Conservation (phyloP, 2,888 invertebrate genomes). For the Drosophila rellima region DNA sequence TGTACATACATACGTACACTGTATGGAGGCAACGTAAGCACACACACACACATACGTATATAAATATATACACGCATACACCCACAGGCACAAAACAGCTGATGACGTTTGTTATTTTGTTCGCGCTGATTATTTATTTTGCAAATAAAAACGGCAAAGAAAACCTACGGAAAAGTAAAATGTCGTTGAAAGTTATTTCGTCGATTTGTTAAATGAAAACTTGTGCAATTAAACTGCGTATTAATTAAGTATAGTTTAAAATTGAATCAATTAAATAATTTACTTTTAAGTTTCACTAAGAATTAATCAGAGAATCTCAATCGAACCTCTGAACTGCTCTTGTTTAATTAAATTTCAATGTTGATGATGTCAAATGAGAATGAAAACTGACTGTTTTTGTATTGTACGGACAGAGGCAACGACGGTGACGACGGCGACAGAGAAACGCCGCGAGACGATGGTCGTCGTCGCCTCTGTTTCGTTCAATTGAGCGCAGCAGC, state of each 20-base stretch:
- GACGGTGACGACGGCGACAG: constrained; percentile 43
- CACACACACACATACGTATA: constrained; percentile 32
- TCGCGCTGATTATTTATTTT: constrained; percentile 58
- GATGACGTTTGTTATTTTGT: constrained; percentile 77
- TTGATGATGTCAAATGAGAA: constrained; percentile 83
- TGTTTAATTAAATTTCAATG: constrained; percentile 77
- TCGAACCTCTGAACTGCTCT: constrained; percentile 59
- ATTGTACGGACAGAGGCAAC: constrained; percentile 60
- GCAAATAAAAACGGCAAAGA: constrained; percentile 46
- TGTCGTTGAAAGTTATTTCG: constrained; percentile 30
- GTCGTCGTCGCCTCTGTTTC: constrained; percentile 57
- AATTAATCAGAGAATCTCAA: constrained; percentile 35
- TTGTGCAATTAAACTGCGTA: constrained; percentile 20
- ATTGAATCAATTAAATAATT: constrained; percentile 40
- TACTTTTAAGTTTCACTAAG: constrained; percentile 59
- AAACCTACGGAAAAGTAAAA: constrained; percentile 31
- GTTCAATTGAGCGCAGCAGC: constrained; percentile 75
- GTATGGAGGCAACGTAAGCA: constrained; percentile 35
- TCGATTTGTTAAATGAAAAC: constrained; percentile 66
- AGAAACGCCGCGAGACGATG: constrained; percentile 48
- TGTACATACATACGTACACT: background rate
- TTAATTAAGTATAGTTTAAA: constrained; percentile 60
- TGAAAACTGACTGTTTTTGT: constrained; percentile 79
- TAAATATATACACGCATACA: constrained; percentile 7
- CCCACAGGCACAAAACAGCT: constrained; percentile 62